A percentile compares a stretch with the other conserved stretches of the same genome.
phyloP scores from a whole-genome alignment of 2,113 vertebrate species.

The Pteropus alecto region DNA sequence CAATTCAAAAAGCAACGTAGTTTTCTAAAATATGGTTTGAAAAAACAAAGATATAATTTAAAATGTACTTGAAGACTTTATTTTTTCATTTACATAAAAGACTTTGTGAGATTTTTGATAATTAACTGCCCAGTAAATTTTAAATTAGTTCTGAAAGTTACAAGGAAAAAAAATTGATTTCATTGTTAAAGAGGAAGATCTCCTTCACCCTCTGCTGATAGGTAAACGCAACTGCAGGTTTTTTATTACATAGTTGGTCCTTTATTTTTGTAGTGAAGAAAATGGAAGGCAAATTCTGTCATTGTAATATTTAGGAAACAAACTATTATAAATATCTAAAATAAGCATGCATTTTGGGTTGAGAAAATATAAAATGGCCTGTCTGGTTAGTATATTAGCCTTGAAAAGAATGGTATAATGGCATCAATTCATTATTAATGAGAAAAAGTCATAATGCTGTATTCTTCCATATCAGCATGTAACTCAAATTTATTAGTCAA shows the following conservation, averaged over 20 bases:
- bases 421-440: neutral
- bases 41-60: neutral
- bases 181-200: neutral
- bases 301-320: constrained; percentile 18
- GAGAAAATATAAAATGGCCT: neutral
- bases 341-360: neutral
- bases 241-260: neutral
- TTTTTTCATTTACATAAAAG: neutral
- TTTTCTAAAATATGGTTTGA: neutral
- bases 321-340: neutral
- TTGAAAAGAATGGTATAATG: neutral
- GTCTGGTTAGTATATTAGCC: neutral
- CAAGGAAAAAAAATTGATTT: neutral
- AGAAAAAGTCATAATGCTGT: neutral
- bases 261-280: constrained; percentile 17
- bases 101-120: neutral
- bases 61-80: neutral
- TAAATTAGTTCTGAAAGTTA: neutral
- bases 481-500: neutral
- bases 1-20: neutral
- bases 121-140: neutral
- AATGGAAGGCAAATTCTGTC: neutral
- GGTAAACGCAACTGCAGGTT: neutral
- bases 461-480: neutral
- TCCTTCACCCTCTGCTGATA: constrained; percentile 52